Evolutionary conservation across 2,888 invertebrate species (phyloP), one percentile per base, ranked within the genome.

Genomic region (Rhodophaea formosa): DNA sequence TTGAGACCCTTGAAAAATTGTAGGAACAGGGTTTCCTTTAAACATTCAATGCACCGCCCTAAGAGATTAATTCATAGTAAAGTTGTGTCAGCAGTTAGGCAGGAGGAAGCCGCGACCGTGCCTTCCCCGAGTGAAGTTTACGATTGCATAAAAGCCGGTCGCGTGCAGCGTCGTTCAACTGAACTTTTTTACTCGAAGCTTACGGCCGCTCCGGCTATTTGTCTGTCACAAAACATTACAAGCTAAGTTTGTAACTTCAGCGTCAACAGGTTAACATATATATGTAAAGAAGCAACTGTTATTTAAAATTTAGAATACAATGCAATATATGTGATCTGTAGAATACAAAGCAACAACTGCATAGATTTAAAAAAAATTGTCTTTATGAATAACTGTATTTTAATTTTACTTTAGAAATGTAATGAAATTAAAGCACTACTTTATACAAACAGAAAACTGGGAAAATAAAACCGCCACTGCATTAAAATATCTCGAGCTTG

Each of bases 261-360:
- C 61, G 30, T 69, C 78, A 79, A 79, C 79, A 79, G 77, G 79
- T 78, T 35, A 35, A 51, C 8, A n/a, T n/a, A n/a, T n/a, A n/a
- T n/a, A n/a, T n/a, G n/a, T n/a, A 39, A 12, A 12, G 39, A 7
- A 51, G 35, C 12, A 17, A 12, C 3, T 8, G 35, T 35, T 46
- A 5, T 43, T 63, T 63, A 55, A 56, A 57, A 62, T 57, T n/a
- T n/a, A n/a, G n/a, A n/a, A n/a, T n/a, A n/a, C n/a, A n/a, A n/a
- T n/a, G n/a, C n/a, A n/a, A n/a, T n/a, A n/a, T n/a, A n/a, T n/a
- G n/a, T n/a, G n/a, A n/a, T n/a, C n/a, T n/a, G n/a, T n/a, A n/a
- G n/a, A n/a, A n/a, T n/a, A n/a, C n/a, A n/a, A n/a, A n/a, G n/a
- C n/a, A n/a, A n/a, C n/a, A n/a, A n/a, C n/a, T n/a, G n/a, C n/a